Base-by-base conservation (phyloP, 2,797 vertebrate genomes). In the Sebastes trivittatus region DNA sequence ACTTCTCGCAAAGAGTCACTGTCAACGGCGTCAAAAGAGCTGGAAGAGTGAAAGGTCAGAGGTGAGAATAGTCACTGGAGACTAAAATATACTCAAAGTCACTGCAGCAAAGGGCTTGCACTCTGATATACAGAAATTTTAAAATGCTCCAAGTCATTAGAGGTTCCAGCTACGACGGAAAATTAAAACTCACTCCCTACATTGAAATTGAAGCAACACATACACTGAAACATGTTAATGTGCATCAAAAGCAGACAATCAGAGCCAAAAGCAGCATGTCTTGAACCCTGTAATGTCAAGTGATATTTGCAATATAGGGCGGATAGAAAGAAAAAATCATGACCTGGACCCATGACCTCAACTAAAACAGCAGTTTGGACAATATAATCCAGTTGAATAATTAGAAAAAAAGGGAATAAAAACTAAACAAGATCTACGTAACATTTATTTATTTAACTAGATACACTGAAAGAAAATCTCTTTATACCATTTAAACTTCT, bases 361-460 rank as follows among this genome's bases (percentile, higher is more conserved):
- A 93, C 86, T 83, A 85, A 93, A 93, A 92, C 92, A 95, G 94
- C 93, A 94, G 93, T 89, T 93, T 88, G 89, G 90, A 95, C 92
- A 92, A 86, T 87, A 90, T 85, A 94, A 95, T 94, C 90, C 93
- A 94, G 93, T 92, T 95, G 87, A 91, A 91, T 78, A 85, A 85
- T 87, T 84, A 87, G 86, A 85, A 91, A 88, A 89, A 80, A 89
- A 90, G 88, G 71, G 88, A 94, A 93, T 93, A 92, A 94, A 93
- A 95, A 93, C 93, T 95, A 91, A 95, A 94, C 93, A 93, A 93
- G 93, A 93, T 93, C 93, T 95, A 95, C 84, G 88, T 93, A 95
- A 94, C 93, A 94, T 95, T 94, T 95, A 95, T 95, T 95, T 94
- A 94, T 94, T 95, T 93, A 92, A 94, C 94, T 94, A 94, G 92